Evolutionary conservation across 2,888 invertebrate species (phyloP), one percentile per base, ranked within the genome.

Genomic region (Diarsia rubi): DNA sequence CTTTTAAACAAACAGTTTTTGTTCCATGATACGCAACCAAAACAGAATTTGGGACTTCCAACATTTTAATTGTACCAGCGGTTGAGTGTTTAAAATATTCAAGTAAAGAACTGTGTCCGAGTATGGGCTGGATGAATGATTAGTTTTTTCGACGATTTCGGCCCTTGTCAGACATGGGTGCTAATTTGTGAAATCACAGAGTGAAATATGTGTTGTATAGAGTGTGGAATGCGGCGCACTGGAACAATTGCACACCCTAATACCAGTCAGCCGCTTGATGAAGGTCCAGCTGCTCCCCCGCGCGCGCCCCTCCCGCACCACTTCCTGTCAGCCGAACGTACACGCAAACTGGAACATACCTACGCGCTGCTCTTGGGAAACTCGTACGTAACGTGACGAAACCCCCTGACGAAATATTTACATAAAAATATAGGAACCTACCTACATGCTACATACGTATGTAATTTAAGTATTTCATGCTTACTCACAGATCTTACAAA

Each of bases 251-350:
- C 93, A 91, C 90, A 92, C 93, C 92, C 93, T 96, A 96, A 96
- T 96, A 96, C 93, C 96, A 96, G 96, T 96, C 96, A 96, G 93
- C 93, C 94, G 94, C 93, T 96, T 96, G 96, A 96, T 95, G 95
- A 94, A 95, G 96, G 96, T 96, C 92, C 93, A 87, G 88, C 88
- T 87, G 86, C 82, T 85, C 16, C 9, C 47, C 47, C 49, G 21
- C n/a, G 16, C 69, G 44, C 42, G 4, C 82, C 89, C 81, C 85
- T 82, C 87, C 86, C 89, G 86, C 85, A 71, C 88, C 88, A 74
- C 87, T 88, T 88, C 88, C 91, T 90, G 90, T 90, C 92, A 89
- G 89, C 84, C 87, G 81, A 83, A 76, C 86, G 81, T 81, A 77
- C 73, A 86, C 89, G 83, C 81, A 87, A 79, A 72, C 74, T 73